These are phyloP conservation scores for Ceraclea dissimilis DNA, from an alignment of 2,888 invertebrate genomes.

Conservation along the genomic window DNA sequence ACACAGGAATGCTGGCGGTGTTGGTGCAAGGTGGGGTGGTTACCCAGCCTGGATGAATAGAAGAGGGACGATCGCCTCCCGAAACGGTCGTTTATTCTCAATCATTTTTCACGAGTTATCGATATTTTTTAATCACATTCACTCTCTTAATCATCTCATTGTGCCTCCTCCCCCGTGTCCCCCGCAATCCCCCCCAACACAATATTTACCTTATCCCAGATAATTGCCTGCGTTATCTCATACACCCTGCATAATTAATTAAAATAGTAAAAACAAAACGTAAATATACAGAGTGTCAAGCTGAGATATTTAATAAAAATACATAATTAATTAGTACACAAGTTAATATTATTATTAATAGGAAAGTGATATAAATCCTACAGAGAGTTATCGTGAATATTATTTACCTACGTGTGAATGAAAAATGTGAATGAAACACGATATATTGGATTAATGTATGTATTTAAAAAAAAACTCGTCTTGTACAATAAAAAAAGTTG, in stretches of 20 bases:
- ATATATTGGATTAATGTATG: too few relatives aligned
- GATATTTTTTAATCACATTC: slow-evolving; percentile 47
- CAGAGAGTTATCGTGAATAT: too few relatives aligned
- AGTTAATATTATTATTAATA: too few relatives aligned
- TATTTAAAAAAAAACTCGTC: neutral
- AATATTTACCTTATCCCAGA: neutral
- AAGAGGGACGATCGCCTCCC: slow-evolving; percentile 52
- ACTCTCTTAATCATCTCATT: neutral
- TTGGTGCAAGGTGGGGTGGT: slow-evolving; percentile 40
- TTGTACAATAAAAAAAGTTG: neutral
- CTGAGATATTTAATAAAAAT: neutral
- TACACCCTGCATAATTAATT: neutral
- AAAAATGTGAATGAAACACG: neutral
- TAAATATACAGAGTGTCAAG: neutral
- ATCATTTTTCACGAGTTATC: slow-evolving; percentile 30
- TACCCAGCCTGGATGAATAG: slow-evolving; percentile 30
- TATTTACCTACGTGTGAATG: neutral
- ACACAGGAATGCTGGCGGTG: slow-evolving; percentile 45
- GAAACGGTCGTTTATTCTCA: slow-evolving; percentile 45
- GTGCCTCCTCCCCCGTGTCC: neutral
- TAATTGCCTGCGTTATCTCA: too few relatives aligned
- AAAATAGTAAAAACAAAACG: neutral
- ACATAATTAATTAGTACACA: neutral
- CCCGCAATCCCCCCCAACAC: neutral
- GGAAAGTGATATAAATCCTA: too few relatives aligned